Percentiles rank a stretch among this genome's conserved stretches.
Evolutionary conservation across 1,140 invertebrate genomes (phyloP).

Genomic region (Bombus turneri): DNA sequence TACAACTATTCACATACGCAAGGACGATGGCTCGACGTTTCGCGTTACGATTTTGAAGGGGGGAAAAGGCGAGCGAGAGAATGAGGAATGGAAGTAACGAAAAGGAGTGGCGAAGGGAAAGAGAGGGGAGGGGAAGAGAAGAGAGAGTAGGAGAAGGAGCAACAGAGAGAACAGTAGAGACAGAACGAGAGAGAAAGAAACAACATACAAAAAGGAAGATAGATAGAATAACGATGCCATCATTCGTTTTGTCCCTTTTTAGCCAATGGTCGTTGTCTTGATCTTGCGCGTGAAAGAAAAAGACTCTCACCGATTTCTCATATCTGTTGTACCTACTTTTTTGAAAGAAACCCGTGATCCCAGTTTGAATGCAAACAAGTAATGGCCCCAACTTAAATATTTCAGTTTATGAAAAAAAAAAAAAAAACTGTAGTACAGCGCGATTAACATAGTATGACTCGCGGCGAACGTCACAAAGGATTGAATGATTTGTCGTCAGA

Average conservation of each 20-base stretch:
- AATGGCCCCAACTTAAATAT: background rate
- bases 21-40: conserved; percentile 60
- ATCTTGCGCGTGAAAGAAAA: conserved; percentile 52
- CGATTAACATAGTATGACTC: conserved; percentile 36
- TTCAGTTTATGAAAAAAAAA: conserved; percentile 31
- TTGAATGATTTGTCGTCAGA: conserved; percentile 52
- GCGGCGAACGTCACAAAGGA: conserved; percentile 61
- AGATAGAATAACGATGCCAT: conserved; percentile 48
- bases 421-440: conserved; percentile 3
- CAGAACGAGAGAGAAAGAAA: conserved; percentile 23
- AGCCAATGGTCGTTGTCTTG: conserved; percentile 35
- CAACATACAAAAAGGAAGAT: conserved; percentile 32
- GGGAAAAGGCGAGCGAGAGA: conserved; percentile 52
- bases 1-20: conserved; percentile 56
- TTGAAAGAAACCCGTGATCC: conserved; percentile 26
- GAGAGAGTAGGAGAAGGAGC: background rate
- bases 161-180: background rate
- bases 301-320: conserved; percentile 29
- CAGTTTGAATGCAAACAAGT: conserved; percentile 16
- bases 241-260: conserved; percentile 50
- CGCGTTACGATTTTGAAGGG: conserved; percentile 51
- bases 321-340: conserved; percentile 28
- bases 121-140: background rate
- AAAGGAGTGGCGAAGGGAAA: conserved; percentile 45
- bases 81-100: conserved; percentile 51